Evolutionary conservation across 2,797 vertebrate genomes (phyloP).

Genomic region (Rallus crepitans): DNA sequence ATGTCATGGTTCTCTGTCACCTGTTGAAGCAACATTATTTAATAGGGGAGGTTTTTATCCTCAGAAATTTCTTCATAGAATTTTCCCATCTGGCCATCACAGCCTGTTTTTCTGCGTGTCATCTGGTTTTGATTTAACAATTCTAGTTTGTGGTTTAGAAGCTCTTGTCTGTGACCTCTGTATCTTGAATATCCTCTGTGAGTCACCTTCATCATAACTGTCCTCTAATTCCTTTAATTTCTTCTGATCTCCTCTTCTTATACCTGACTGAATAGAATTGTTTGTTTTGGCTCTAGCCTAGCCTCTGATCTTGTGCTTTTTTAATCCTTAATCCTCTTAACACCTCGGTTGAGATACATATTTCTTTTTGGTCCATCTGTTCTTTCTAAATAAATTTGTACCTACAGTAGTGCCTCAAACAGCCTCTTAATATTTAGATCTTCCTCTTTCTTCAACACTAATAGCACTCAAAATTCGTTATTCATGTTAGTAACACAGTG

Average conservation of each 20-base stretch:
- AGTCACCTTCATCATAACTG: slow-evolving; percentile 37
- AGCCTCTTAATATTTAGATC: not conserved
- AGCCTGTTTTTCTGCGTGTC: slow-evolving; percentile 10
- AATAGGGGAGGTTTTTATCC: not conserved
- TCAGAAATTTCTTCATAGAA: slow-evolving; percentile 38
- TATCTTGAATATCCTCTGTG: slow-evolving; percentile 31
- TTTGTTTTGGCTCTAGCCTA: slow-evolving; percentile 42
- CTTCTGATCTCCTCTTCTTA: slow-evolving; percentile 38
- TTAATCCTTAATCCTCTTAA: slow-evolving; percentile 52
- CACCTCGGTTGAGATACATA: not conserved
- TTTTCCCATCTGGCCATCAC: slow-evolving; percentile 52
- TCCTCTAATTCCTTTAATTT: slow-evolving; percentile 38
- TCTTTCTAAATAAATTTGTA: slow-evolving; percentile 16
- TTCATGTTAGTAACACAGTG: not conserved
- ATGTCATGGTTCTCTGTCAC: not conserved
- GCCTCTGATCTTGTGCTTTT: slow-evolving; percentile 34
- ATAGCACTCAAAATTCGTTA: not conserved
- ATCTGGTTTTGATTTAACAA: slow-evolving; percentile 48
- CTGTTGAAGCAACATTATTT: slow-evolving; percentile 10
- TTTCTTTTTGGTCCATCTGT: not conserved
- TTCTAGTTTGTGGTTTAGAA: slow-evolving; percentile 58
- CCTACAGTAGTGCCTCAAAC: not conserved
- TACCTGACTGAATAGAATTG: slow-evolving; percentile 27
- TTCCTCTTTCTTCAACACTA: not conserved
- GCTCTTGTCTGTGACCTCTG: slow-evolving; percentile 34